A percentile compares a stretch with the other conserved stretches of the same genome.
Conservation (phyloP, 2,888 invertebrate genomes). For the Caenorhabditis wallacei region DNA sequence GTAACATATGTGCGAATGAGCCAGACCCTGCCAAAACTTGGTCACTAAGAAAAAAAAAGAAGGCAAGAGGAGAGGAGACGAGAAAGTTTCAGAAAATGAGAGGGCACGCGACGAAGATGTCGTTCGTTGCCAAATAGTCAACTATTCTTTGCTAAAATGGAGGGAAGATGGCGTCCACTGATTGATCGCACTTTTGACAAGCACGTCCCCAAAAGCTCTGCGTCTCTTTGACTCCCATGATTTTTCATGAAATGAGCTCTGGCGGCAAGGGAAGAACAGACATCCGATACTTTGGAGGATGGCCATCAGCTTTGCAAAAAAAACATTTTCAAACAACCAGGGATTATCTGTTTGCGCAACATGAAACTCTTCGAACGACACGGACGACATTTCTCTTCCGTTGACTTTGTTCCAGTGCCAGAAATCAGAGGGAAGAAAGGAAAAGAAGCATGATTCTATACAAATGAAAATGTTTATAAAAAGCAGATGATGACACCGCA, state of each 20-base stretch:
- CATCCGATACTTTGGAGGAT: slow-evolving; percentile 49
- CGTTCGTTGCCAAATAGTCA: slow-evolving; percentile 18
- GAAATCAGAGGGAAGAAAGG: background rate
- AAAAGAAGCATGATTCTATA: background rate
- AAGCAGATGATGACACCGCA: slow-evolving; percentile 18
- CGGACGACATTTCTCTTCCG: slow-evolving; percentile 15
- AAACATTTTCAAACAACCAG: slow-evolving; percentile 57
- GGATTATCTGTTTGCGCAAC: slow-evolving; percentile 62
- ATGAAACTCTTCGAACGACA: slow-evolving; percentile 39
- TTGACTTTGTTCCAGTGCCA: slow-evolving; percentile 28
- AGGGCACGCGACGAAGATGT: slow-evolving; percentile 18
- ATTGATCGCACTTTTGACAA: slow-evolving; percentile 63
- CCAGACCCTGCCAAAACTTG: slow-evolving; percentile 47
- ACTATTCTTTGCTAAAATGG: slow-evolving; percentile 38
- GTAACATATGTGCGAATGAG: slow-evolving; percentile 64
- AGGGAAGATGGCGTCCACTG: slow-evolving; percentile 43
- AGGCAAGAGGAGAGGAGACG: background rate
- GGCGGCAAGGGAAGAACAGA: slow-evolving; percentile 49
- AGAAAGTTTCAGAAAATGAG: slow-evolving; percentile 1
- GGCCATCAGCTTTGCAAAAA: slow-evolving; percentile 52
- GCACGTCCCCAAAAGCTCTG: slow-evolving; percentile 19
- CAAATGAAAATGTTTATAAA: slow-evolving; percentile 44
- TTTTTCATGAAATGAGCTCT: slow-evolving; percentile 16
- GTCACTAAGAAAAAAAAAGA: slow-evolving; percentile 7
- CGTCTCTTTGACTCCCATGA: slow-evolving; percentile 34